Evolutionary conservation across 2,113 vertebrate species (phyloP), one percentile per base, ranked within the genome.

Genomic region (Elachura formosa): DNA sequence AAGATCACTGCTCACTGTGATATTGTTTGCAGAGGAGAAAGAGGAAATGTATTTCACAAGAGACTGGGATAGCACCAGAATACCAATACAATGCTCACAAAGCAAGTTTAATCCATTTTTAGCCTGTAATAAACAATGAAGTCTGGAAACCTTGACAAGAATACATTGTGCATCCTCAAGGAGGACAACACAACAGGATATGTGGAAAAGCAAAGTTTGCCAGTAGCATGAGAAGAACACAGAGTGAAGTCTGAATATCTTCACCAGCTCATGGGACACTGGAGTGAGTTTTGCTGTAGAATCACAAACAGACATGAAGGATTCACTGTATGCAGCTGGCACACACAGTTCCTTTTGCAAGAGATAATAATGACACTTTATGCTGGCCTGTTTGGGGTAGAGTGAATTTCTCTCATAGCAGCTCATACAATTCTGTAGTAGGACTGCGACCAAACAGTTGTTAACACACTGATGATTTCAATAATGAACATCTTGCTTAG

Each of bases 101-200:
- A 89, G 48, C 76, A 90, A n/a, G 34, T 84, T 94, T 61, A 93
- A 94, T 93, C 62, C 43, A 49, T 86, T 95, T 86, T 91, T 93
- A 97, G 84, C 64, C 92, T 89, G 87, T 78, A 86, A 96, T 92
- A 94, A 94, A 90, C 80, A 80, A 86, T 21, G 22, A 46, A 94
- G 49, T 73, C 85, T 90, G 58, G 79, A 77, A 85, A 81, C 59
- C 89, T 94, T 96, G 95, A 84, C 92, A 93, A 95, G 85, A 90
- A 97, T 76, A 59, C 61, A 31, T 84, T 62, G 92, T 81, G 72
- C 69, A 82, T 83, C 78, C 29, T 67, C 82, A 75, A 91, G 82
- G 76, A 97, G 81, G 86, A 54, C 73, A 66, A 24, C 58, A 77
- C 55, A 54, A 83, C 82, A 91, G 55, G 51, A 29, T 49, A 29